A percentile compares a stretch with the other conserved stretches of the same genome.
Conservation (phyloP, 2,797 vertebrate genomes). For the Staurois parvus region DNA sequence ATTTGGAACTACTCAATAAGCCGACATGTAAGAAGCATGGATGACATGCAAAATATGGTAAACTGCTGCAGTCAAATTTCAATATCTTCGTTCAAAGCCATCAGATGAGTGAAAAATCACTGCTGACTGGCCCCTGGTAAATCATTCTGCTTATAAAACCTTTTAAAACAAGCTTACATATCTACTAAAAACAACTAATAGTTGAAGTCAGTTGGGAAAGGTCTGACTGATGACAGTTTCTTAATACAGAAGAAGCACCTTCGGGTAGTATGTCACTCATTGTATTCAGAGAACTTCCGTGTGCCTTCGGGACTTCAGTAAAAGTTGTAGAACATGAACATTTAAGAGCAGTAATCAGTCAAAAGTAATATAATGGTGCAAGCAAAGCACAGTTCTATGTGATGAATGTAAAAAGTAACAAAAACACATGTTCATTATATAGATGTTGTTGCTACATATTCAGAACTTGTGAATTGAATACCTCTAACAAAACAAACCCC, state of each 20-base stretch:
- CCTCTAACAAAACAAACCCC: neutral
- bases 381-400: neutral
- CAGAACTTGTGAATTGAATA: neutral
- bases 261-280: neutral
- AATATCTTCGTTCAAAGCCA: no score
- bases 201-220: no score
- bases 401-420: constrained; percentile 13
- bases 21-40: neutral
- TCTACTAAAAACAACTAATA: no score
- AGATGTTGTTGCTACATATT: constrained; percentile 6
- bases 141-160: neutral
- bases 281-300: neutral
- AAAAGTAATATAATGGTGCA: constrained; percentile 14
- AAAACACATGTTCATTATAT: neutral
- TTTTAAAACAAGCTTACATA: no score
- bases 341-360: neutral
- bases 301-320: neutral
- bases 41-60: no score
- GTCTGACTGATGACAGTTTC: no score
- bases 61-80: no score
- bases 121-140: neutral
- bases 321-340: neutral
- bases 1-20: no score
- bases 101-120: neutral
- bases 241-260: neutral